A percentile compares a stretch with the other conserved stretches of the same genome.
phyloP scores from a whole-genome alignment of 1,140 invertebrate genomes.

The Hyposmocoma kahamanoa region DNA sequence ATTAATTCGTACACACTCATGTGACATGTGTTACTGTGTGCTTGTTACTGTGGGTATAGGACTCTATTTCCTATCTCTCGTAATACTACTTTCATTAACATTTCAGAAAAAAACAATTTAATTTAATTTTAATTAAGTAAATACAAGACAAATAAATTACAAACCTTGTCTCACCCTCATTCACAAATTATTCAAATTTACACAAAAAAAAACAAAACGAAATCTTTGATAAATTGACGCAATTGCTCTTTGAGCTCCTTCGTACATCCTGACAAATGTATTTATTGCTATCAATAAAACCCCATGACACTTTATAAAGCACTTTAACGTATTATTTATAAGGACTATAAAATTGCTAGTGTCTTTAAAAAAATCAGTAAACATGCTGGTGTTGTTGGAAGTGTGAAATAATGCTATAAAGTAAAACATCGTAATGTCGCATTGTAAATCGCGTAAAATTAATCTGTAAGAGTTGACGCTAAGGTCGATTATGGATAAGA shows the following conservation, averaged over 20 bases:
- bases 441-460: conserved; percentile 5
- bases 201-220: conserved; percentile 30
- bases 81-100: too few species aligned
- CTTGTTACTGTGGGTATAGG: too few species aligned
- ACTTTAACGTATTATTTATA: too few species aligned
- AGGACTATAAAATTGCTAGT: too few species aligned
- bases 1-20: too few species aligned
- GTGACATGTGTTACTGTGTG: too few species aligned
- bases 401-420: too few species aligned
- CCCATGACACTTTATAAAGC: not conserved
- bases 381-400: too few species aligned
- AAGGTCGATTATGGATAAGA: conserved; percentile 10
- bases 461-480: conserved; percentile 3
- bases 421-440: not conserved
- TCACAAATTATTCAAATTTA: conserved; percentile 52
- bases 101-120: too few species aligned
- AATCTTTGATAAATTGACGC: conserved; percentile 34
- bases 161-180: conserved; percentile 26
- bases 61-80: too few species aligned
- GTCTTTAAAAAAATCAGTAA: too few species aligned
- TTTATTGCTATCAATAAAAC: conserved; percentile 5
- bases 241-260: conserved; percentile 23
- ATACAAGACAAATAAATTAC: conserved; percentile 43
- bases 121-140: conserved; percentile 49
- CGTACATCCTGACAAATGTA: conserved; percentile 11